Percentiles rank a stretch among this genome's conserved stretches.
Evolutionary conservation across 2,797 vertebrate genomes (phyloP).

Genomic region (Neosalanx taihuensis): DNA sequence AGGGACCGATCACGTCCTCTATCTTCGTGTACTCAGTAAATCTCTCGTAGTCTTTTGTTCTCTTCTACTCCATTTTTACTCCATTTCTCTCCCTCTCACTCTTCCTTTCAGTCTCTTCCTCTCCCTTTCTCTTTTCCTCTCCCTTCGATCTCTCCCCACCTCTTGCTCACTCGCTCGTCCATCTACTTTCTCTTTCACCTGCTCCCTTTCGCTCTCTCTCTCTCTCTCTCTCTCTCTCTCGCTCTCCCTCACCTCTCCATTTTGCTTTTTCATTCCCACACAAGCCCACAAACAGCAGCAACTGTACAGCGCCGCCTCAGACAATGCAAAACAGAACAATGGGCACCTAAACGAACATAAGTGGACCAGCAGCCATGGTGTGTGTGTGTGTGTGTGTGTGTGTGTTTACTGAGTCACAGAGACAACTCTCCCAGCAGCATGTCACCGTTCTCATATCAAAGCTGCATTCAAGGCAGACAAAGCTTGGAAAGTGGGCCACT

Average conservation of each 20-base stretch:
- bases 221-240: slow-evolving; percentile 1
- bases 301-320: slow-evolving; percentile 19
- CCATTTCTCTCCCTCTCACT: no score
- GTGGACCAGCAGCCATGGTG: slow-evolving; percentile 53
- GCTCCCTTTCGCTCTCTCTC: background rate
- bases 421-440: slow-evolving; percentile 64
- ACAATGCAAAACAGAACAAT: slow-evolving; percentile 61
- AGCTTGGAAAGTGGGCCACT: slow-evolving; percentile 72
- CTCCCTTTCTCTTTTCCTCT: no score
- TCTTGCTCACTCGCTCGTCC: background rate
- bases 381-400: slow-evolving; percentile 68
- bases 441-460: slow-evolving; percentile 72
- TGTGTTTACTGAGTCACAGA: slow-evolving; percentile 68
- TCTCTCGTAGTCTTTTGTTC: background rate
- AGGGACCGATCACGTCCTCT: background rate
- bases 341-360: slow-evolving; percentile 60
- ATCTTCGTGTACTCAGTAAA: background rate
- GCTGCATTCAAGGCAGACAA: slow-evolving; percentile 66
- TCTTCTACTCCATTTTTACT: no score
- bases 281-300: slow-evolving; percentile 4
- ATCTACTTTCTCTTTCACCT: background rate
- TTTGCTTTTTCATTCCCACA: background rate
- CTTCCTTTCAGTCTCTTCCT: no score
- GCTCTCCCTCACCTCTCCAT: background rate
- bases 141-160: slow-evolving; percentile 13